Evolutionary conservation across 2,113 vertebrate species (phyloP).

Genomic region (Hyaena hyaena): DNA sequence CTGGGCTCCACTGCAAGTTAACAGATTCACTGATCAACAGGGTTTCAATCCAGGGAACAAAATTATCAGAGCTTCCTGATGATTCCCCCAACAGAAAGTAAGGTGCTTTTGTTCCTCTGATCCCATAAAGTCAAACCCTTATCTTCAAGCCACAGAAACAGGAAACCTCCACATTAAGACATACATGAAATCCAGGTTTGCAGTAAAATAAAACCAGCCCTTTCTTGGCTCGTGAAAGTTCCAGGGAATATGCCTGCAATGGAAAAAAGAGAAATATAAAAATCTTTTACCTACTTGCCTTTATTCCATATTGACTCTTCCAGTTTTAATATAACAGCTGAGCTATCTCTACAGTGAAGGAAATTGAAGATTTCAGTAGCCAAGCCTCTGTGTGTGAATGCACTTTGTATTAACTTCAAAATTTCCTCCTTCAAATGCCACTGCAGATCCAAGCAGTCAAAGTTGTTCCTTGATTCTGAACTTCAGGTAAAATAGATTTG

Average conservation of each 20-base stretch:
- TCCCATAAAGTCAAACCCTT: background rate
- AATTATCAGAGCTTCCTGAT: background rate
- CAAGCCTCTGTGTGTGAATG: background rate
- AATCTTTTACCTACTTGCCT: background rate
- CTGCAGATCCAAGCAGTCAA: background rate
- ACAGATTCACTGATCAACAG: background rate
- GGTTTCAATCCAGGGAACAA: background rate
- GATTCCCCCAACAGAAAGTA: background rate
- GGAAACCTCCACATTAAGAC: background rate
- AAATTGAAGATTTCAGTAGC: background rate
- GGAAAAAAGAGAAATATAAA: background rate
- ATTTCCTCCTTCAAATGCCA: background rate
- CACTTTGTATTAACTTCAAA: background rate
- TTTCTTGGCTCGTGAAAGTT: slow-evolving; percentile 91
- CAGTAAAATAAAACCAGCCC: slow-evolving; percentile 89
- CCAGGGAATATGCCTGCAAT: slow-evolving; percentile 92
- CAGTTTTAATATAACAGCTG: background rate
- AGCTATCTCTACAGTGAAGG: background rate
- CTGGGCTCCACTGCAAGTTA: too few relatives aligned
- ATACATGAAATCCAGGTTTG: slow-evolving; percentile 86
- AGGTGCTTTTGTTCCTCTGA: background rate
- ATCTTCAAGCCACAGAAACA: background rate
- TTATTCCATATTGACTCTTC: background rate
- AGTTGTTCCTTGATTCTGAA: background rate
- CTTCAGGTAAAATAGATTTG: background rate